Conservation (phyloP, 2,113 vertebrate genomes). For the Etheostoma cragini region DNA sequence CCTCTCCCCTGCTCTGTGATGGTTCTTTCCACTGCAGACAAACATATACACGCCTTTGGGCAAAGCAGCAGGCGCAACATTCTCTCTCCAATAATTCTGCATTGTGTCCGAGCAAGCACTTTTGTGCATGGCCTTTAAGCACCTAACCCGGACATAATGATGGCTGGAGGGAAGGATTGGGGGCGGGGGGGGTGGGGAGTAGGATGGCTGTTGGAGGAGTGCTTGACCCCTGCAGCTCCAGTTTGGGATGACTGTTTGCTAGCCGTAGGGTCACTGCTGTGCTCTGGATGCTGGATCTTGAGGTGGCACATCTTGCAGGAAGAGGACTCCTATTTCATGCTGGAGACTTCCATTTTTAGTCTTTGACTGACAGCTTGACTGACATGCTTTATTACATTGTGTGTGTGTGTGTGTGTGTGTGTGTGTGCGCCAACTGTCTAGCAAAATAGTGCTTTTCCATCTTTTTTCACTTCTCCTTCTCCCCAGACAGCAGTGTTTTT, state of each 20-base stretch:
- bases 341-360: constrained; percentile 58
- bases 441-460: constrained; percentile 49
- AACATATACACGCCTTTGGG: constrained; percentile 59
- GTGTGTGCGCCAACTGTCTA: background rate
- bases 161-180: background rate
- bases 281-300: constrained; percentile 50
- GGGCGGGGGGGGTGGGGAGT: background rate
- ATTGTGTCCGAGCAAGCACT: constrained; percentile 57
- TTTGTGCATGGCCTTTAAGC: constrained; percentile 63
- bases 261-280: constrained; percentile 51
- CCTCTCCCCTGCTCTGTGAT: constrained; percentile 32
- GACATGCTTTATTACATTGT: constrained; percentile 60
- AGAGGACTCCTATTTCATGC: constrained; percentile 48
- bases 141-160: constrained; percentile 49
- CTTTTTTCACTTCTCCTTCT: constrained; percentile 40
- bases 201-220: constrained; percentile 33
- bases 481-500: constrained; percentile 30
- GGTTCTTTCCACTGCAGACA: constrained; percentile 48
- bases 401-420: constrained; percentile 18
- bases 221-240: constrained; percentile 31
- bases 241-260: constrained; percentile 61
- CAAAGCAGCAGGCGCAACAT: constrained; percentile 53
- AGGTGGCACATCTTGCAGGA: constrained; percentile 39
- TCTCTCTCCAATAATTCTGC: constrained; percentile 54
- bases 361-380: constrained; percentile 65